Conservation (phyloP, 2,113 vertebrate species). For the Scomber colias region DNA sequence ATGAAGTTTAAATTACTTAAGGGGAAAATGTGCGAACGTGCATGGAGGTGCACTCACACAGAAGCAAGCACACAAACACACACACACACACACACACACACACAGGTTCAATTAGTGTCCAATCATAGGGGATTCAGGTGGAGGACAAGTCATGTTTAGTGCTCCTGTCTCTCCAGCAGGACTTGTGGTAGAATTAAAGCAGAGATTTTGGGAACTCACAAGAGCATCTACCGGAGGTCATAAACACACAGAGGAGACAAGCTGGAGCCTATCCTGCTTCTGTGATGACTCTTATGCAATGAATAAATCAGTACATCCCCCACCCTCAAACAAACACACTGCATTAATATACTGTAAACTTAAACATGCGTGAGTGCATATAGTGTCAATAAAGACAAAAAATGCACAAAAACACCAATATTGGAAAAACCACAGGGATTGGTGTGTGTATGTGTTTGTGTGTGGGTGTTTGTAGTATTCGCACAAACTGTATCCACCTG, state of each 20-base stretch:
- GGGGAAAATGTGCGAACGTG: constrained; percentile 28
- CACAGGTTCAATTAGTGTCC: constrained; percentile 68
- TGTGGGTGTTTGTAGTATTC: constrained; percentile 23
- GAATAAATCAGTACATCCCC: constrained; percentile 62
- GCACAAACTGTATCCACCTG: constrained; percentile 46
- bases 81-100: constrained; percentile 27
- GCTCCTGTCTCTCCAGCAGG: constrained; percentile 56
- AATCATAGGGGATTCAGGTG: constrained; percentile 37
- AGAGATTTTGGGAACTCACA: constrained; percentile 51
- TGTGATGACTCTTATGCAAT: constrained; percentile 50
- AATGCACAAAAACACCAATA: constrained; percentile 23
- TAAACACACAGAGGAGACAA: constrained; percentile 67
- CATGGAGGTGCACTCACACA: constrained; percentile 8
- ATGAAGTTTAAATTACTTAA: constrained; percentile 69
- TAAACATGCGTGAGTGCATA: constrained; percentile 12
- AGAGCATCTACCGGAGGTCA: constrained; percentile 59
- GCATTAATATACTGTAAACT: constrained; percentile 47
- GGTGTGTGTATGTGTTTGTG: constrained; percentile 10
- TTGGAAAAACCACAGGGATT: constrained; percentile 24
- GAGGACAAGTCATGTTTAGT: constrained; percentile 73
- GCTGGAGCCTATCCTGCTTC: constrained; percentile 52
- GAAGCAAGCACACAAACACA: constrained; percentile 4
- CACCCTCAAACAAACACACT: constrained; percentile 10
- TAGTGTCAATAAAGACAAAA: background rate
- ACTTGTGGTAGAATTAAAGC: constrained; percentile 61